Evolutionary conservation across 2,888 invertebrate species (phyloP).

Genomic region (Dryobota labecula): DNA sequence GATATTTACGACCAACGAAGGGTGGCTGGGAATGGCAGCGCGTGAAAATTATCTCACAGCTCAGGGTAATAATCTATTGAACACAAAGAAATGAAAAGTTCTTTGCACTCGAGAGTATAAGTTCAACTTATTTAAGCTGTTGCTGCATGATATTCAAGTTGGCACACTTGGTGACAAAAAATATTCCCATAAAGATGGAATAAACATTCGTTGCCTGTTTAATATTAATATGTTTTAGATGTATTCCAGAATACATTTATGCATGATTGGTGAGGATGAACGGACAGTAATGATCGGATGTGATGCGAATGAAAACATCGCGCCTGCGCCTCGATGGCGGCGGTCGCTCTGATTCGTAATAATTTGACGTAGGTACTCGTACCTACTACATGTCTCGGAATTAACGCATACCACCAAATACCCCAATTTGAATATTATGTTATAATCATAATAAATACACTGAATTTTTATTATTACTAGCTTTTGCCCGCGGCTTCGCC

Average conservation of each 20-base stretch:
- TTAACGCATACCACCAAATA: too few relatives aligned
- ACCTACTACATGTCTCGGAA: too few relatives aligned
- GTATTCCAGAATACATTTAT: constrained; percentile 57
- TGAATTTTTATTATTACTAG: too few relatives aligned
- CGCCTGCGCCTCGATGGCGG: constrained; percentile 42
- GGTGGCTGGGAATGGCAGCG: constrained; percentile 36
- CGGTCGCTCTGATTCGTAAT: constrained; percentile 19
- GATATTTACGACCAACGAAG: constrained; percentile 63
- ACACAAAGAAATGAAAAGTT: constrained; percentile 37
- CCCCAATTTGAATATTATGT: too few relatives aligned
- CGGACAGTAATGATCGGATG: constrained; percentile 64
- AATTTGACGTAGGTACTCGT: background rate
- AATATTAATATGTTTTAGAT: constrained; percentile 56
- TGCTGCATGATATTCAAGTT: constrained; percentile 16
- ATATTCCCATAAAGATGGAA: constrained; percentile 34
- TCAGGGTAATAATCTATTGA: constrained; percentile 44
- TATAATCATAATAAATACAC: too few relatives aligned
- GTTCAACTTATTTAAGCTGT: constrained; percentile 10
- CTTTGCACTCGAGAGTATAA: constrained; percentile 3
- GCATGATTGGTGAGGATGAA: constrained; percentile 57
- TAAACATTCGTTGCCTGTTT: constrained; percentile 49
- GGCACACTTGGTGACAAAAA: constrained; percentile 14
- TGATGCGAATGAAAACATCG: constrained; percentile 53
- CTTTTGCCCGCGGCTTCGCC: too few relatives aligned
- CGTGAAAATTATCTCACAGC: constrained; percentile 43